Evolutionary conservation across 64 coral and sea anemone species (phyloP).

Genomic region (Stylophora pistillata): DNA sequence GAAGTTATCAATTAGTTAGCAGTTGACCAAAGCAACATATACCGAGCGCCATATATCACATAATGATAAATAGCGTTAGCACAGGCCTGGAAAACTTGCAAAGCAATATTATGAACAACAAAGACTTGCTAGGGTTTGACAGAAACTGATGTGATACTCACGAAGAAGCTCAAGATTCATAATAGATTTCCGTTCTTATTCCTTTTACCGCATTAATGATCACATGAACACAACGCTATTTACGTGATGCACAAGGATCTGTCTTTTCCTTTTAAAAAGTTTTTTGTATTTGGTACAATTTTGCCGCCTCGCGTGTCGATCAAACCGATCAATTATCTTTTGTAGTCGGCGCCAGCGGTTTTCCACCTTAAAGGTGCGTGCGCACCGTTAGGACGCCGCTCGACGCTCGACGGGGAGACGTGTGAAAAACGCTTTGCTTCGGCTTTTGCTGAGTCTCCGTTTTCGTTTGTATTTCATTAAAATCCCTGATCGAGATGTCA

Average conservation of each 20-base stretch:
- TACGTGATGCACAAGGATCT: background rate
- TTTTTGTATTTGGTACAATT: background rate
- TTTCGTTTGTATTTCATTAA: background rate
- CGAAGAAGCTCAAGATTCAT: conserved; percentile 77
- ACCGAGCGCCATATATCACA: too few relatives aligned
- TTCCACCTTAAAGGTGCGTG: conserved; percentile 6
- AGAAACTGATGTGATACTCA: conserved; percentile 22
- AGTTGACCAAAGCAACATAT: too few relatives aligned
- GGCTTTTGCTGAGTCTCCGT: background rate
- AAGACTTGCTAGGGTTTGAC: background rate
- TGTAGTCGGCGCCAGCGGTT: background rate
- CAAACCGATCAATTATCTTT: background rate
- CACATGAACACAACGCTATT: background rate
- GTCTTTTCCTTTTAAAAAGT: background rate
- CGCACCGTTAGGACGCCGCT: conserved; percentile 27
- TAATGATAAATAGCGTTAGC: background rate
- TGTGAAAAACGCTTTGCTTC: conserved; percentile 12
- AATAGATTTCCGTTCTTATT: background rate
- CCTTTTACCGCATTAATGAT: background rate
- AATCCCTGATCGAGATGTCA: conserved; percentile 1
- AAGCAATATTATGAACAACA: background rate
- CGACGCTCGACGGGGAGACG: conserved; percentile 17
- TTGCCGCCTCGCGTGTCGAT: background rate
- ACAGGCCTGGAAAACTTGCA: background rate
- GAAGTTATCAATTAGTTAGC: too few relatives aligned